These are phyloP conservation scores for Drosophila subpulchrella DNA, from an alignment of 1,140 invertebrate genomes.

Conservation along the genomic window DNA sequence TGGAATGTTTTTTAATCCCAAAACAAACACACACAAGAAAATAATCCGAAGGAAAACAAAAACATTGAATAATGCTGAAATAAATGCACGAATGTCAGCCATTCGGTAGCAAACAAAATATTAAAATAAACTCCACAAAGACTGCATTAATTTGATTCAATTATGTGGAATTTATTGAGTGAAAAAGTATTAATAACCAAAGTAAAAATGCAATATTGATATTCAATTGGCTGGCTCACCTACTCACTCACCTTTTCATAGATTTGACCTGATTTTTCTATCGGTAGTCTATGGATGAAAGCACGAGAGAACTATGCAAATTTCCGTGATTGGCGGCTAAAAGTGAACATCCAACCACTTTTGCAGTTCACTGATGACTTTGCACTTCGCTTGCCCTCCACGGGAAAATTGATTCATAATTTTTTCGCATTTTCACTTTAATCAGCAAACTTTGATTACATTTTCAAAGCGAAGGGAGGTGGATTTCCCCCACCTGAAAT, in stretches of 20 bases:
- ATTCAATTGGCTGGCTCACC: not conserved
- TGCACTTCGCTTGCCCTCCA: constrained; percentile 45
- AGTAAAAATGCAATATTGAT: not conserved
- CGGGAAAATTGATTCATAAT: constrained; percentile 73
- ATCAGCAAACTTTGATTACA: constrained; percentile 64
- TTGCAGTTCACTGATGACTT: constrained; percentile 49
- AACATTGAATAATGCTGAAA: not conserved
- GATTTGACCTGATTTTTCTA: constrained; percentile 13
- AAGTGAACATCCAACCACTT: constrained; percentile 20
- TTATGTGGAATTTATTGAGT: not conserved
- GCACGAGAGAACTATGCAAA: constrained; percentile 29
- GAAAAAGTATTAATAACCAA: not conserved
- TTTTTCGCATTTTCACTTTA: constrained; percentile 63
- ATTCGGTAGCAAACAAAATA: not conserved
- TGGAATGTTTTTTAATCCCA: not conserved
- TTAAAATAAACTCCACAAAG: not conserved
- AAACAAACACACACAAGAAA: not conserved
- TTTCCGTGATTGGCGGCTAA: constrained; percentile 27
- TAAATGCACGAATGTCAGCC: not conserved
- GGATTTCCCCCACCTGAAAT: constrained; percentile 3
- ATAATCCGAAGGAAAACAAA: not conserved
- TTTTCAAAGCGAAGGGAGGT: constrained; percentile 17
- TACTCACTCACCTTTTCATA: not conserved
- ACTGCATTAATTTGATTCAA: constrained; percentile 1
- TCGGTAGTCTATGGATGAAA: not conserved